Evolutionary conservation across 2,888 invertebrate genomes (phyloP).

Genomic region (Agrochola circellaris): DNA sequence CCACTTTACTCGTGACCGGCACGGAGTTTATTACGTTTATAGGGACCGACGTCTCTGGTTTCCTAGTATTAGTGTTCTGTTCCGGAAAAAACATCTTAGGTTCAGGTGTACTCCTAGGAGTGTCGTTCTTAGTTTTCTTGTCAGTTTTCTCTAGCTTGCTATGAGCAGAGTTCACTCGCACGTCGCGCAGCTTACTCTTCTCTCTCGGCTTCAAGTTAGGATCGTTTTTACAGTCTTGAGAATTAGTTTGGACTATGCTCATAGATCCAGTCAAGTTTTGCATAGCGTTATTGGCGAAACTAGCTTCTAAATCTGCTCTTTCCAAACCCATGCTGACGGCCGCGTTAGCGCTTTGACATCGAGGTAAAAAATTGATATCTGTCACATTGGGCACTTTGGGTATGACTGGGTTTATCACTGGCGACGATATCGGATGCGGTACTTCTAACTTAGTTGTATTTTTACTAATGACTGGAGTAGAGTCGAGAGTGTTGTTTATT

Average conservation of each 20-base stretch:
- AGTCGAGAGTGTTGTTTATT: conserved; percentile 78
- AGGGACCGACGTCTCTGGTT: conserved; percentile 87
- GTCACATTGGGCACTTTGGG: conserved; percentile 86
- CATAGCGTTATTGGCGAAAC: conserved; percentile 76
- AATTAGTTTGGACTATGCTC: conserved; percentile 78
- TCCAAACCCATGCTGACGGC: conserved; percentile 85
- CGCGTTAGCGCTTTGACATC: conserved; percentile 88
- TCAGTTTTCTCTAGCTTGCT: conserved; percentile 87
- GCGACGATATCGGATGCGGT: conserved; percentile 88
- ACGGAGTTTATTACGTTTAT: conserved; percentile 87
- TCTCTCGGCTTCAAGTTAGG: conserved; percentile 84
- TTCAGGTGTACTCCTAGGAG: conserved; percentile 85
- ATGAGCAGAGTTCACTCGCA: conserved; percentile 88
- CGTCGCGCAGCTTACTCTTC: conserved; percentile 87
- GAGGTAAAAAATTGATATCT: conserved; percentile 85
- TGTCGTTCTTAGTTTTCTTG: conserved; percentile 83
- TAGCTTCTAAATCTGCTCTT: conserved; percentile 81
- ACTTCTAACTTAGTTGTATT: conserved; percentile 86
- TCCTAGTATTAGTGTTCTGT: conserved; percentile 80
- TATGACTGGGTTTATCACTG: conserved; percentile 87
- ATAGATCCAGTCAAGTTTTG: conserved; percentile 83
- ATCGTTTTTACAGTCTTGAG: conserved; percentile 83
- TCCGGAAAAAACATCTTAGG: conserved; percentile 89
- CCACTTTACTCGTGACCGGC: conserved; percentile 82
- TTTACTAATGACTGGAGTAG: conserved; percentile 82